These are phyloP conservation scores for Lampris incognitus DNA, from an alignment of 2,113 vertebrate genomes.

Conservation along the genomic window DNA sequence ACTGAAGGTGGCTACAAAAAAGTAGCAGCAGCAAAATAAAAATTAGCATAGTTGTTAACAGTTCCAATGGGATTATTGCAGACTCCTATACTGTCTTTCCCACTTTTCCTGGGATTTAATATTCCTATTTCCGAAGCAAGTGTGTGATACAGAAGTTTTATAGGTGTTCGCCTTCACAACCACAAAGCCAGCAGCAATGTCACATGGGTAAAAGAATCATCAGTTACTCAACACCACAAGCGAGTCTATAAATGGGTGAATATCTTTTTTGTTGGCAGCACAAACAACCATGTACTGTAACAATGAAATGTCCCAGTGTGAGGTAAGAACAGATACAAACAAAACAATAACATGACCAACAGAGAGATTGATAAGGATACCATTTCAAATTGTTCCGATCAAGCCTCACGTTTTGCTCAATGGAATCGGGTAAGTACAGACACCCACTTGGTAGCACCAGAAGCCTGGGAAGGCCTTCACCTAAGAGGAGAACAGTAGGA, in stretches of 20 bases:
- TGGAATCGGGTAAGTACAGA: constrained; percentile 49
- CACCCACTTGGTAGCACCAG: constrained; percentile 86
- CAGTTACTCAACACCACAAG: constrained; percentile 30
- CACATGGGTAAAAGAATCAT: constrained; percentile 27
- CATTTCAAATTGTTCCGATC: constrained; percentile 62
- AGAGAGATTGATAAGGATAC: constrained; percentile 60
- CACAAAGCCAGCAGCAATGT: constrained; percentile 47
- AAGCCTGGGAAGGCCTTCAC: constrained; percentile 58
- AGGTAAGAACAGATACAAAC: constrained; percentile 80
- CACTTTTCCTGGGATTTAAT: constrained; percentile 41
- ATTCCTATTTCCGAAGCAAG: constrained; percentile 35
- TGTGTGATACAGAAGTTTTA: constrained; percentile 60
- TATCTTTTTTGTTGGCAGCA: constrained; percentile 63
- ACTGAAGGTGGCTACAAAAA: constrained; percentile 80
- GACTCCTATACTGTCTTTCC: constrained; percentile 39
- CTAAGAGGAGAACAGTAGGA: constrained; percentile 52
- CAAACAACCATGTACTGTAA: constrained; percentile 56
- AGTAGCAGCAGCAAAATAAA: constrained; percentile 87
- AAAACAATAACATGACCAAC: constrained; percentile 66
- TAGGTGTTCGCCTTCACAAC: constrained; percentile 75
- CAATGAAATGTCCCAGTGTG: constrained; percentile 80
- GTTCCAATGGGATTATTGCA: constrained; percentile 56
- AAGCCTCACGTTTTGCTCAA: constrained; percentile 65
- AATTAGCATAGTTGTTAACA: constrained; percentile 70
- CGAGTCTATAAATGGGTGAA: constrained; percentile 70